Evolutionary conservation across 2,888 invertebrate genomes (phyloP), one percentile per base, ranked within the genome.

Genomic region (Pterostichus niger): DNA sequence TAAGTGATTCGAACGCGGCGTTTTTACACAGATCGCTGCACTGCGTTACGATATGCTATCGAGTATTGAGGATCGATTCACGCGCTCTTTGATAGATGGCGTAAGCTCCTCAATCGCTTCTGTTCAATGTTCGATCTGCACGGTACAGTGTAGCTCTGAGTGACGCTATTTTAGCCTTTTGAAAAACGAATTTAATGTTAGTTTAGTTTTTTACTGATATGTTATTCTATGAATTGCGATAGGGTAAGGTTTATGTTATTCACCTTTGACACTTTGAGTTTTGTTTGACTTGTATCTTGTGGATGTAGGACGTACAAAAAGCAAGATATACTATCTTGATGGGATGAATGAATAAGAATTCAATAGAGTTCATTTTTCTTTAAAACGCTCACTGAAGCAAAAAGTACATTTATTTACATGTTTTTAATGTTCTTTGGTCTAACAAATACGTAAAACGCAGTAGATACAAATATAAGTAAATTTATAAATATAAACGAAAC

Each of bases 1-100:
- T 77, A 77, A 76, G 59, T 77, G 56, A 77, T 77, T 77, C 77
- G 11, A 15, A 35, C 31, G n/a, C 76, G 54, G 40, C n/a, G 40
- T 64, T 64, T 64, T 64, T 44, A 44, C 17, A 71, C 68, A 17
- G 7, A 5, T 40, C 17, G 6, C 33, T 61, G 11, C 61, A 61
- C 61, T 10, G 6, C 11, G 31, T 13, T 13, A 44, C 44, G 13
- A 7, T 11, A 64, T 64, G n/a, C 31, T 64, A 33, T 64, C 35
- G 13, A 33, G 59, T 64, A 33, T 64, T 13, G 13, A 33, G 59
- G 4, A 64, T 64, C 64, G 64, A 64, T 33, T 64, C 35, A 31
- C 33, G 6, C 33, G 13, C 33, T 31, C 64, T 35, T 35, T 64
- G 64, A 64, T 64, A 64, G 64, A 64, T 64, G 64, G 64, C 64